Evolutionary conservation across 1,140 invertebrate genomes (phyloP).

Genomic region (Lepidurus couesii): DNA sequence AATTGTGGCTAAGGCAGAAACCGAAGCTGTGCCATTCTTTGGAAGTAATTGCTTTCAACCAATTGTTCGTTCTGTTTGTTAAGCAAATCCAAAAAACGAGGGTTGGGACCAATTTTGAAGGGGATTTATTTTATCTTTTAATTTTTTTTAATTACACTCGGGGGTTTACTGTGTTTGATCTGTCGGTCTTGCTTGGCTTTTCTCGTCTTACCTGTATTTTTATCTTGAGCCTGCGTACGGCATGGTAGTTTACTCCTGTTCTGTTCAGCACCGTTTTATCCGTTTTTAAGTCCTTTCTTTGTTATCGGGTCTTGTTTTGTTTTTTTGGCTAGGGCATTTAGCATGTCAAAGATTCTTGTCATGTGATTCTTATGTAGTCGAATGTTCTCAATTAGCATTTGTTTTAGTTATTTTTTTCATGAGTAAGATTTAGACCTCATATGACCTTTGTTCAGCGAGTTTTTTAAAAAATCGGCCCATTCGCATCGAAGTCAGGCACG

Average conservation of each 20-base stretch:
- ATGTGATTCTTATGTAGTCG: not conserved
- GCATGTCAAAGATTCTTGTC: not conserved
- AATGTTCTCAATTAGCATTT: not conserved
- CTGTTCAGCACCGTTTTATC: not conserved
- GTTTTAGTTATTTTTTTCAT: not conserved
- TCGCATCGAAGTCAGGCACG: not conserved
- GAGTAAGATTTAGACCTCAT: not conserved
- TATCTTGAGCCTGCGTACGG: not conserved
- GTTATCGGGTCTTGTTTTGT: not conserved
- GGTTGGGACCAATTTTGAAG: not conserved
- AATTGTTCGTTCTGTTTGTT: conserved; percentile 23
- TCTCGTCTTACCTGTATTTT: not conserved
- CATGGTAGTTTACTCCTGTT: not conserved
- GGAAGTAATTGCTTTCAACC: conserved; percentile 62
- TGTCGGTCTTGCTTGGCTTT: conserved; percentile 21
- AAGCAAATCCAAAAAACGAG: too few relatives aligned
- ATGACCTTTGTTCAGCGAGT: not conserved
- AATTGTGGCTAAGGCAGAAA: conserved; percentile 80
- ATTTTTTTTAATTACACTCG: conserved; percentile 12
- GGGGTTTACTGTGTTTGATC: not conserved
- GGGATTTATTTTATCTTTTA: not conserved
- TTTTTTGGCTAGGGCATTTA: not conserved
- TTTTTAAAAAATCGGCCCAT: not conserved
- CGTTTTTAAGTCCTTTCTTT: not conserved
- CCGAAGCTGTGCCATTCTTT: conserved; percentile 70